Evolutionary conservation across 2,888 invertebrate species (phyloP), one percentile per base, ranked within the genome.

Genomic region (Exocentrus adspersus): DNA sequence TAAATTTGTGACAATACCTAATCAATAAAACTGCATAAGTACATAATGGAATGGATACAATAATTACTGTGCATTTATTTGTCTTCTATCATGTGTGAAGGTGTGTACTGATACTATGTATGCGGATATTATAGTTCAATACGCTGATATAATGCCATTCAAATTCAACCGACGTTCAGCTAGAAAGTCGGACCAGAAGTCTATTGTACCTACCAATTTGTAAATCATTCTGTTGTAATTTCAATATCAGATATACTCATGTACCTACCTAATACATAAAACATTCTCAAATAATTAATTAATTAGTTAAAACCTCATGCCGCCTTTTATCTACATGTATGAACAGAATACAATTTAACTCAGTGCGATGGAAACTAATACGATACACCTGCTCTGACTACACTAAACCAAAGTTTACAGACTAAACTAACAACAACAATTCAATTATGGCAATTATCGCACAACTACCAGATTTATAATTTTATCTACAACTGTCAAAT

Each of bases 151-250:
- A 56, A 45, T 19, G 19, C 46, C 46, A 56, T 56, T 57, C 24
- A 7, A 16, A 57, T 57, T 57, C 57, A 17, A 28, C 20, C 46
- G 57, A 57, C 57, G 57, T 57, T 46, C 42, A 19, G 43, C 20
- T 57, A 57, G 57, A 57, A 57, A 57, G 57, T 57, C 37, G 57
- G 32, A 30, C 30, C 19, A 46, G 43, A 46, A 32, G 57, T 46
- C 21, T 46, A 46, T 32, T 32, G 45, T 30, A 14, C 19, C 9
- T 30, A 14, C 19, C 9, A 12, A 42, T 46, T 57, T 57, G 28
- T 43, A 21, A 12, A 14, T 19, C 28, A 37, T 53, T 53, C 16
- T 45, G 14, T 16, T 32, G 45, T 30, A 20, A 28, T 46, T 46
- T 19, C 45, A 20, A 54, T 57, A 32, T 7, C 12, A 5, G 46